These are phyloP conservation scores for Platalea minor DNA, from an alignment of 2,797 vertebrate species.

Conservation along the genomic window DNA sequence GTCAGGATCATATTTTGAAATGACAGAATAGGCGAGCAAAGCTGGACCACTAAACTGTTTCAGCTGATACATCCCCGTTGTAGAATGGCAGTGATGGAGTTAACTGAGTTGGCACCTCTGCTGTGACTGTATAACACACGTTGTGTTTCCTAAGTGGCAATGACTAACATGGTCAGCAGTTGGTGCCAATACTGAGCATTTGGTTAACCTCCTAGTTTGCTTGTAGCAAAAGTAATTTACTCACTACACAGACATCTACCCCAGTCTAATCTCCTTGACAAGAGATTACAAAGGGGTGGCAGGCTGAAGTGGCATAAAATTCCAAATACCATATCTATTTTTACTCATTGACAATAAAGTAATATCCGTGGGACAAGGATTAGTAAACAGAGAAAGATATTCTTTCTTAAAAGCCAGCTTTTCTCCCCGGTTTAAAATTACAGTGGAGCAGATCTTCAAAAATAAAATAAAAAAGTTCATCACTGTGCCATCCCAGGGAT, in stretches of 20 bases:
- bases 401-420: slow-evolving; percentile 19
- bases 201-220: slow-evolving; percentile 47
- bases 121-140: neutral
- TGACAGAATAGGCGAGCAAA: neutral
- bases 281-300: slow-evolving; percentile 26
- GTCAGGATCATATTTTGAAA: neutral
- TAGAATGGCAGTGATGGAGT: neutral
- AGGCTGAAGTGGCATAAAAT: slow-evolving; percentile 33
- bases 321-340: slow-evolving; percentile 36
- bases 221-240: slow-evolving; percentile 55
- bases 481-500: neutral
- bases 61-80: neutral
- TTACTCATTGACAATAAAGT: slow-evolving; percentile 10
- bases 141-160: slow-evolving; percentile 13
- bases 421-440: slow-evolving; percentile 9
- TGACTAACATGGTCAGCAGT: slow-evolving; percentile 40
- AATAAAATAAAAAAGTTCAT: neutral
- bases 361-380: slow-evolving; percentile 22
- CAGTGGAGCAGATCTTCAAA: neutral
- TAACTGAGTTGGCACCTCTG: slow-evolving; percentile 2
- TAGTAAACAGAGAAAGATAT: slow-evolving; percentile 28
- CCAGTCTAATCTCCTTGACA: slow-evolving; percentile 7
- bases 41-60: neutral
- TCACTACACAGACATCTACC: slow-evolving; percentile 4
- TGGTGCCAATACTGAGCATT: slow-evolving; percentile 31